Evolutionary conservation across 1,140 invertebrate species (phyloP).

Genomic region (Drosophila eugracilis): DNA sequence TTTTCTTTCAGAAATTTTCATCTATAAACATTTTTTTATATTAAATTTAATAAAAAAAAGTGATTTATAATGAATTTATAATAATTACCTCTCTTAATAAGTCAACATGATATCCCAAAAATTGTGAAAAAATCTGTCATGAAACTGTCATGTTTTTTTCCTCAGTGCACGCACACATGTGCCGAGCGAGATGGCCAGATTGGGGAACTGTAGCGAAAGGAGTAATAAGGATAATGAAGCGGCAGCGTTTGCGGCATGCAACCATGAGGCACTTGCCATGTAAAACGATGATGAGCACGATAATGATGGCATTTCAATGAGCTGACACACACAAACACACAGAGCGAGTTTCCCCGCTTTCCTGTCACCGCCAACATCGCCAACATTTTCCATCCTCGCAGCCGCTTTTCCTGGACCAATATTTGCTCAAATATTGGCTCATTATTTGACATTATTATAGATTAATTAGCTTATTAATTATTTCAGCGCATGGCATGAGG

Average conservation of each 20-base stretch:
- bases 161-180: slow-evolving; percentile 17
- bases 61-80: neutral
- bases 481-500: slow-evolving; percentile 25
- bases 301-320: slow-evolving; percentile 79
- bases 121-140: neutral
- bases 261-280: slow-evolving; percentile 68
- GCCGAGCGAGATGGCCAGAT: slow-evolving; percentile 15
- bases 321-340: slow-evolving; percentile 40
- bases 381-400: slow-evolving; percentile 46
- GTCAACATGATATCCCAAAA: neutral
- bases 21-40: neutral
- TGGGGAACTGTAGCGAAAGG: slow-evolving; percentile 61
- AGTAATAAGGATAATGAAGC: slow-evolving; percentile 83
- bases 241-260: slow-evolving; percentile 68
- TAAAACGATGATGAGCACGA: slow-evolving; percentile 78
- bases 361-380: slow-evolving; percentile 40
- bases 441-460: slow-evolving; percentile 73
- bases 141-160: slow-evolving; percentile 2
- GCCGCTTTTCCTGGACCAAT: slow-evolving; percentile 31
- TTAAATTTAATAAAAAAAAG: no score
- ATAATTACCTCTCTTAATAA: no score
- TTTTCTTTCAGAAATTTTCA: neutral
- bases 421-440: slow-evolving; percentile 74
- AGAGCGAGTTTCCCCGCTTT: neutral
- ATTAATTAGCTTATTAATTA: slow-evolving; percentile 78